Base-by-base conservation (phyloP, 2,888 invertebrate species). In the Pammene aurita region DNA sequence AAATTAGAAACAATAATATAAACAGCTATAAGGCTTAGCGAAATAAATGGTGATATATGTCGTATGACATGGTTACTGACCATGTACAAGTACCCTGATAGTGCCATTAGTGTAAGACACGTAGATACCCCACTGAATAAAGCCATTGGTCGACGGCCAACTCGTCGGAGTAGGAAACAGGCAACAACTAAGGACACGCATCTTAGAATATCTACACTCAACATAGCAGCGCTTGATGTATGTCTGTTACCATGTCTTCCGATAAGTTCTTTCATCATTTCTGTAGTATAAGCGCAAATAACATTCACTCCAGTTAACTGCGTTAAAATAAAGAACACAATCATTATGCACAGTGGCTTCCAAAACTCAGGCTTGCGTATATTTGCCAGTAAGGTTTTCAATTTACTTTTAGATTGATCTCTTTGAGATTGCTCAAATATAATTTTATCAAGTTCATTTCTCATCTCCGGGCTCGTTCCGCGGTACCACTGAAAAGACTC, bases 271-370 rank as follows among this genome's bases (percentile, higher is more conserved):
- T 93, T 87, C 87, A 96, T 93, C 77, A 96, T 94, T 58, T 93
- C 92, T 1, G 95, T 94, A 0, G 95, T 95, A 76, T 96, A 96
- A 0, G 95, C 96, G 56, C 94, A 94, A 26, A 96, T 93, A 0
- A 95, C 95, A 76, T 96, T 96, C 6, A 95, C 94, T 34, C 96
- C 96, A 10, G 95, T 94, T 70, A 96, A 93, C 79, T 96, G 96
- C 9, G 94, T 94, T 54, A 94, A 93, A 1, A 94, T 87, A 76
- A 96, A 96, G 72, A 96, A 94, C 0, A 92, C 86, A 70, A 94
- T 93, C 86, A 96, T 93, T 67, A 95, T 93, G 10, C 90, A 80
- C 54, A 95, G 81, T 0, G 95, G 95, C 73, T 94, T 94, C 79
- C 93, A 87, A 81, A 95, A 95, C 76, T 94, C 93, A 0, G 93